These are phyloP conservation scores for Hydra vulgaris DNA, from an alignment of 30 jellyfish, hydroid and myxozoan genomes.

Conservation along the genomic window DNA sequence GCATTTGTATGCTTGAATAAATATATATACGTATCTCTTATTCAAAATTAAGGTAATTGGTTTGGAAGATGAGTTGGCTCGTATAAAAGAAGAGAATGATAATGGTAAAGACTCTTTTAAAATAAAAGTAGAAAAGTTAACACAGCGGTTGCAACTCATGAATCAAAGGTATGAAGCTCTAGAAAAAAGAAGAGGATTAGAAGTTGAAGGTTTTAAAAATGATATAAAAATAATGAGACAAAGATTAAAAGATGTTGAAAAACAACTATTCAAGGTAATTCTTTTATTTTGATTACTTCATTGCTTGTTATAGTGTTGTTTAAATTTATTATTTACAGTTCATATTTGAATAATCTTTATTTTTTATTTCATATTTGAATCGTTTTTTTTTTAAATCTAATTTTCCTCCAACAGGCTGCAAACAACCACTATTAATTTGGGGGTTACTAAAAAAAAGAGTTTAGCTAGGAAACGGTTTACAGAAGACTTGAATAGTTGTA, in stretches of 20 bases:
- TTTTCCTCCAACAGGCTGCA: too few relatives aligned
- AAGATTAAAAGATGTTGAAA: constrained; percentile 84
- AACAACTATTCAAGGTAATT: constrained; percentile 77
- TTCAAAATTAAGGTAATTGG: constrained; percentile 88
- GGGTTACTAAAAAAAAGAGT: too few relatives aligned
- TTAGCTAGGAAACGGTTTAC: too few relatives aligned
- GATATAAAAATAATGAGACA: constrained; percentile 78
- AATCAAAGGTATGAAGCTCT: constrained; percentile 81
- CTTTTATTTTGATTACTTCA: background rate
- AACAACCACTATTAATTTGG: too few relatives aligned
- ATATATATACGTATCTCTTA: too few relatives aligned
- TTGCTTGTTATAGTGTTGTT: too few relatives aligned
- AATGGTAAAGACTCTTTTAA: constrained; percentile 67
- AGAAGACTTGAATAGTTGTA: too few relatives aligned
- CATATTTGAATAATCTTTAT: too few relatives aligned
- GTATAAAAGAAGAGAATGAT: constrained; percentile 89
- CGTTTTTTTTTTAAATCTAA: too few relatives aligned
- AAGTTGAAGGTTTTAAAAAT: constrained; percentile 88
- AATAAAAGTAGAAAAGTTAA: constrained; percentile 68
- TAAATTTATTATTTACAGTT: background rate
- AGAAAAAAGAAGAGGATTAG: constrained; percentile 79
- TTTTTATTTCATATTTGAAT: too few relatives aligned
- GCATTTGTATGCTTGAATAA: too few relatives aligned
- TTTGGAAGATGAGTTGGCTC: constrained; percentile 89
- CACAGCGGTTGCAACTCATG: constrained; percentile 71